phyloP scores from a whole-genome alignment of 2,113 vertebrate species.

The Nipponia nippon region DNA sequence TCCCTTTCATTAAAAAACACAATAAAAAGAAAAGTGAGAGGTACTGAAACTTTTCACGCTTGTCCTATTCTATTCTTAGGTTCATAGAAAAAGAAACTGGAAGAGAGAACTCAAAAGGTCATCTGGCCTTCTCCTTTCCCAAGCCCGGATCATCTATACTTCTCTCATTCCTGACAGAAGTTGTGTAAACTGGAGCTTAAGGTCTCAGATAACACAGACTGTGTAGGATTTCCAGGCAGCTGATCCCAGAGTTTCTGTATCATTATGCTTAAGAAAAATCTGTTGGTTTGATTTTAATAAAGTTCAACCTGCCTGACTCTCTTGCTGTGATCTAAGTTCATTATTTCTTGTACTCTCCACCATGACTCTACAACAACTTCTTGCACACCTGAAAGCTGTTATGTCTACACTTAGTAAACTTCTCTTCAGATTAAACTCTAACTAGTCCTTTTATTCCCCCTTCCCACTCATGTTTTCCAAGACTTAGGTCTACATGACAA shows the following conservation, averaged over 20 bases:
- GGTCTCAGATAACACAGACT: neutral
- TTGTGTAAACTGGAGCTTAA: neutral
- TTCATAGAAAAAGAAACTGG: neutral
- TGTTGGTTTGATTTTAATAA: neutral
- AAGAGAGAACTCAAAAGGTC: neutral
- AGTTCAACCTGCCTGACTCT: neutral
- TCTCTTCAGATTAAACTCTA: neutral
- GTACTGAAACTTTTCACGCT: neutral
- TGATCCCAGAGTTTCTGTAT: neutral
- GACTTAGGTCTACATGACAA: neutral
- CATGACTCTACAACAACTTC: neutral
- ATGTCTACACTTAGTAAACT: neutral
- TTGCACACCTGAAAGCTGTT: neutral
- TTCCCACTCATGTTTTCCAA: neutral
- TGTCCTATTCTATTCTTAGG: neutral
- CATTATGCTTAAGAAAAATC: neutral
- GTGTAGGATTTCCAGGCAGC: neutral
- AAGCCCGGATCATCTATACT: neutral
- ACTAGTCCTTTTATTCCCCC: neutral
- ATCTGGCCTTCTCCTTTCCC: neutral
- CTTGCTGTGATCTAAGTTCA: neutral
- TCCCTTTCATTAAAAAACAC: neutral
- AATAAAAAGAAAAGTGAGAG: neutral
- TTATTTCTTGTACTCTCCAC: neutral
- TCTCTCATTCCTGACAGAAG: neutral